Evolutionary conservation across 1,140 invertebrate species (phyloP).

Genomic region (Procambarus clarkii): DNA sequence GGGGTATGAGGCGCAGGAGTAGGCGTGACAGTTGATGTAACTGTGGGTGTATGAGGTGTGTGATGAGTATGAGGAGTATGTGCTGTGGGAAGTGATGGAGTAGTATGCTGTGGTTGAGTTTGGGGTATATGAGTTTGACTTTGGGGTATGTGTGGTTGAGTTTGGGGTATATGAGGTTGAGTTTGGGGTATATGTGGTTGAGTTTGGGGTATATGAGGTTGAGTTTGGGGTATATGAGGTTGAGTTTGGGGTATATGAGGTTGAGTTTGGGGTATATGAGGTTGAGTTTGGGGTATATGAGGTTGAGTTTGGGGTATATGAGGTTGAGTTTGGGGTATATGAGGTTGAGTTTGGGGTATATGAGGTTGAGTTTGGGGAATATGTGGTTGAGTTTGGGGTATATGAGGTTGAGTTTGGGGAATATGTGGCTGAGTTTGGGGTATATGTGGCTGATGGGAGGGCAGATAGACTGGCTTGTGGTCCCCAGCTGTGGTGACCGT

Average conservation of each 20-base stretch:
- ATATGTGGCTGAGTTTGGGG: conserved; percentile 9
- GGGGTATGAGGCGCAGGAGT: conserved; percentile 18
- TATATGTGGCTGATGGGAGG: conserved; percentile 34
- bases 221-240: not conserved
- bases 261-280: too few species aligned
- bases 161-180: too few species aligned
- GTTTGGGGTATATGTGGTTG: too few species aligned
- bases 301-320: too few species aligned
- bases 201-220: conserved; percentile 14
- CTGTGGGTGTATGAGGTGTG: conserved; percentile 12
- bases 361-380: too few species aligned
- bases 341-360: too few species aligned
- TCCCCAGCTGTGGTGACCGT: conserved; percentile 47
- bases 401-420: conserved; percentile 35
- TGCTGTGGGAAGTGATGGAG: conserved; percentile 16
- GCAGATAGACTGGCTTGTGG: conserved; percentile 54
- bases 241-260: too few species aligned
- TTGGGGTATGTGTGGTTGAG: too few species aligned
- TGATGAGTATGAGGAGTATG: conserved; percentile 26
- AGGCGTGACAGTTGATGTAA: not conserved
- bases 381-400: too few species aligned
- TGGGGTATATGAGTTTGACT: not conserved
- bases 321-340: too few species aligned
- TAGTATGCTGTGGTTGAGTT: conserved; percentile 23
- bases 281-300: too few species aligned